A percentile compares a stretch with the other conserved stretches of the same genome.
Evolutionary conservation across 2,888 invertebrate genomes (phyloP).

Genomic region (Acleris holmiana): DNA sequence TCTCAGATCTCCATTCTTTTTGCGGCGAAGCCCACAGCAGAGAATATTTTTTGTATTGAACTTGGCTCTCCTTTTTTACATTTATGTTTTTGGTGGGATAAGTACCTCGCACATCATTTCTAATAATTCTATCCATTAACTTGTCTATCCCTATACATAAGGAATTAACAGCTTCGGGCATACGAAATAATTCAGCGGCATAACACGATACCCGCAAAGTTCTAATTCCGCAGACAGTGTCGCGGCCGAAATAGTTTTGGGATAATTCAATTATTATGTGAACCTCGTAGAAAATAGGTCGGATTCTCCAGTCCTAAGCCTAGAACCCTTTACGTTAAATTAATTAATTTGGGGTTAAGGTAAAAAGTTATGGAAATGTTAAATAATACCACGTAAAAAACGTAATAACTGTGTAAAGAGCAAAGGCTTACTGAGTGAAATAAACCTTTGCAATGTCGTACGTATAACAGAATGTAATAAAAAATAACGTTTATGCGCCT

Average conservation of each 20-base stretch:
- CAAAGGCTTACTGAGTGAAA: constrained; percentile 3
- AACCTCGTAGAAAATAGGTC: constrained; percentile 44
- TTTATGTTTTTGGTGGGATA: no score
- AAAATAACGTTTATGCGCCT: constrained; percentile 38
- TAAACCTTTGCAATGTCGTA: constrained; percentile 3
- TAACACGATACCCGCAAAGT: constrained; percentile 38
- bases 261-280: constrained; percentile 51
- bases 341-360: constrained; percentile 13
- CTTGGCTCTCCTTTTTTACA: no score
- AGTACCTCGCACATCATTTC: no score
- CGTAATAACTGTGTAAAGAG: background rate
- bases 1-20: no score
- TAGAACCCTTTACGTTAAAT: constrained; percentile 15
- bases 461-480: constrained; percentile 16
- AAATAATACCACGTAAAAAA: background rate
- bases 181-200: constrained; percentile 27
- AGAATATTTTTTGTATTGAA: no score
- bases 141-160: background rate
- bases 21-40: no score
- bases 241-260: constrained; percentile 45
- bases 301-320: constrained; percentile 38
- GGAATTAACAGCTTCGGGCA: constrained; percentile 9
- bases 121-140: no score
- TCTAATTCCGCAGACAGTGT: constrained; percentile 41
- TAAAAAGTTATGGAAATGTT: constrained; percentile 8